phyloP scores from a whole-genome alignment of 2,113 vertebrate genomes.

The Micronisus gabar region DNA sequence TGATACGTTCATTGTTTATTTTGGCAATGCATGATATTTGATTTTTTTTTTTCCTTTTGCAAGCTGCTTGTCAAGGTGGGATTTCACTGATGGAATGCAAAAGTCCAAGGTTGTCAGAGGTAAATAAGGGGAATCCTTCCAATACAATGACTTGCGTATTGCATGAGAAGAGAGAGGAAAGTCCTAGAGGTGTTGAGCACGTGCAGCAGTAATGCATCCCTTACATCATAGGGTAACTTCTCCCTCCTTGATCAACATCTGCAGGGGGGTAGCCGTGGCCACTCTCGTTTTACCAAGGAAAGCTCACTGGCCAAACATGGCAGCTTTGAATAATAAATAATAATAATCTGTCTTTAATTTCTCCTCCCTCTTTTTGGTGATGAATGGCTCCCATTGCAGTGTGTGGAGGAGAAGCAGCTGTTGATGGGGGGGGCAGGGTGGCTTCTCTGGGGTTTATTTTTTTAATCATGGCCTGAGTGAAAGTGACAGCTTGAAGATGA shows the following conservation, averaged over 20 bases:
- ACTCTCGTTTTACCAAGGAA: conserved; percentile 52
- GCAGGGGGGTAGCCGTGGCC: background rate
- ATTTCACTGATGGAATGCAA: background rate
- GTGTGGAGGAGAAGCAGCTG: conserved; percentile 53
- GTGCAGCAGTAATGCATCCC: background rate
- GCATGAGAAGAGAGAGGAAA: background rate
- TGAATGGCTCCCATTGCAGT: background rate
- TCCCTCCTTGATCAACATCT: background rate
- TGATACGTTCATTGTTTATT: background rate
- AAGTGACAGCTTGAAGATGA: conserved; percentile 70
- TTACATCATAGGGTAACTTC: conserved; percentile 13
- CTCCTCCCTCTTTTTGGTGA: conserved; percentile 22
- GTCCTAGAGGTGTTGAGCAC: rapidly evolving
- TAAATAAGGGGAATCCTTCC: background rate
- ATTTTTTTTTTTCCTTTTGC: background rate
- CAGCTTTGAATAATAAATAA: conserved; percentile 48
- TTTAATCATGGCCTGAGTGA: conserved; percentile 75
- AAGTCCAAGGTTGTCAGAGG: background rate
- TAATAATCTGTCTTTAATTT: conserved; percentile 74
- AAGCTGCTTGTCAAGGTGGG: background rate
- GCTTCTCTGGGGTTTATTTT: conserved; percentile 71
- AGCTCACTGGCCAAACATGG: conserved; percentile 53
- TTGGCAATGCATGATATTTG: background rate
- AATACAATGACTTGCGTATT: background rate
- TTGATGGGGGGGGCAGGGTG: conserved; percentile 3